phyloP scores from a whole-genome alignment of 30 jellyfish, hydroid and myxozoan genomes.

The Cassiopea andromeda region DNA sequence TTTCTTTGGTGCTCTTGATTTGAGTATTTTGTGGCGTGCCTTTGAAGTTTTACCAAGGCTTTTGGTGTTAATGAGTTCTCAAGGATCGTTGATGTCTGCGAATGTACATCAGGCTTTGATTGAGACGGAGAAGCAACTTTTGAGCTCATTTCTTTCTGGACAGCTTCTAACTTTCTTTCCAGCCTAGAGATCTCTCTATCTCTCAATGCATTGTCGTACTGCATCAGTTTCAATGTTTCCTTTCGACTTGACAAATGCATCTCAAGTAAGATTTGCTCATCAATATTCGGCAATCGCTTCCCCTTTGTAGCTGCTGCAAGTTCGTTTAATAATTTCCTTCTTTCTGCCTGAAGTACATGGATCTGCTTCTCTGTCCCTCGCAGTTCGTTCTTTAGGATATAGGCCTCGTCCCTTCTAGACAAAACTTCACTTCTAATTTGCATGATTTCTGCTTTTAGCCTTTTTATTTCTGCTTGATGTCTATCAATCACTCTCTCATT shows the following conservation, averaged over 20 bases:
- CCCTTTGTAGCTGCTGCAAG: not conserved
- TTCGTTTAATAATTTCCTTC: not conserved
- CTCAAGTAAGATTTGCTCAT: not conserved
- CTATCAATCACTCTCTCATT: not conserved
- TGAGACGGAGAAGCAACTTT: not conserved
- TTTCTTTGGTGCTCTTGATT: not conserved
- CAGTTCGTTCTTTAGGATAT: not conserved
- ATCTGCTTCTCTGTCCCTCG: not conserved
- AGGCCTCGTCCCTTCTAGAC: not conserved
- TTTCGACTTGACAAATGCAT: not conserved
- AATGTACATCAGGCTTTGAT: not conserved
- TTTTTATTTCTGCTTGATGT: not conserved
- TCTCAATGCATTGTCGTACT: not conserved
- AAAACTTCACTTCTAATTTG: not conserved
- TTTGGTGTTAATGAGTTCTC: constrained; percentile 9
- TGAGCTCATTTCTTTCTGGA: not conserved
- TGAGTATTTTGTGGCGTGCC: constrained; percentile 8
- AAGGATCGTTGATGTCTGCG: not conserved
- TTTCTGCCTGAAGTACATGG: not conserved
- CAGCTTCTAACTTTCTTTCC: not conserved
- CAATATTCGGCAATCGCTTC: not conserved
- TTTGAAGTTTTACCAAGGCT: constrained; percentile 26
- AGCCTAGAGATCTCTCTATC: not conserved
- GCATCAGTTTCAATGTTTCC: not conserved
- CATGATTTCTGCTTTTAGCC: not conserved